phyloP scores from a whole-genome alignment of 2,888 invertebrate genomes.

The Abscondita cerata region DNA sequence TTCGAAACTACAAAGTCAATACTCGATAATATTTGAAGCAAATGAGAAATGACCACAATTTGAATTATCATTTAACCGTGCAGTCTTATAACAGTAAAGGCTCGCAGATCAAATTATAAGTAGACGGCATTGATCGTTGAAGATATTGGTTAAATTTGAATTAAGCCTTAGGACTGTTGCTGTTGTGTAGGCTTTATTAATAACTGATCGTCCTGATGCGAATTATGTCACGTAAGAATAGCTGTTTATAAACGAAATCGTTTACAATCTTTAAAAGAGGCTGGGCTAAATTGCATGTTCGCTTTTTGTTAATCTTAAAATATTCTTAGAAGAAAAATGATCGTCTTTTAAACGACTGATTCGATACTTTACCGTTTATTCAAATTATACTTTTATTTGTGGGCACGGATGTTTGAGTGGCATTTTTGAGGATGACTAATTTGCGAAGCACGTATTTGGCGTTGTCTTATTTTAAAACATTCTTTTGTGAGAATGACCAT shows the following conservation, averaged over 20 bases:
- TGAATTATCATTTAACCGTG: slow-evolving; percentile 7
- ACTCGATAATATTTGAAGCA: background rate
- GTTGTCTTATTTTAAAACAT: slow-evolving; percentile 24
- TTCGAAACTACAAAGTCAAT: too few relatives aligned
- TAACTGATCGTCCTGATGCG: slow-evolving; percentile 38
- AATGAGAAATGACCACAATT: background rate
- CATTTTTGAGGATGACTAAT: slow-evolving; percentile 9
- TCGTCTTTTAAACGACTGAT: too few relatives aligned
- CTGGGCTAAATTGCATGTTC: slow-evolving; percentile 7
- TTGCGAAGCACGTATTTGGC: slow-evolving; percentile 13
- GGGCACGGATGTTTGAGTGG: background rate
- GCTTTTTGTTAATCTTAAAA: slow-evolving; percentile 13
- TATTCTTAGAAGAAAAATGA: slow-evolving; percentile 4
- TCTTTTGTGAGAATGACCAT: slow-evolving; percentile 25
- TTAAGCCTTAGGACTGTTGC: slow-evolving; percentile 20
- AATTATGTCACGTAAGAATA: slow-evolving; percentile 40
- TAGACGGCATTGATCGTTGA: slow-evolving; percentile 30
- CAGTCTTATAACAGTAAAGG: slow-evolving; percentile 13
- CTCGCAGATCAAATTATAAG: slow-evolving; percentile 25
- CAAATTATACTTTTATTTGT: background rate
- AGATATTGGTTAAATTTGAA: slow-evolving; percentile 28
- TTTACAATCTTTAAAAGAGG: slow-evolving; percentile 16
- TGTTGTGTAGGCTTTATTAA: slow-evolving; percentile 32
- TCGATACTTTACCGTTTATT: background rate
- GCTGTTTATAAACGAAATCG: slow-evolving; percentile 37